Conservation (phyloP, 2,113 vertebrate species). For the Anseranas semipalmata region DNA sequence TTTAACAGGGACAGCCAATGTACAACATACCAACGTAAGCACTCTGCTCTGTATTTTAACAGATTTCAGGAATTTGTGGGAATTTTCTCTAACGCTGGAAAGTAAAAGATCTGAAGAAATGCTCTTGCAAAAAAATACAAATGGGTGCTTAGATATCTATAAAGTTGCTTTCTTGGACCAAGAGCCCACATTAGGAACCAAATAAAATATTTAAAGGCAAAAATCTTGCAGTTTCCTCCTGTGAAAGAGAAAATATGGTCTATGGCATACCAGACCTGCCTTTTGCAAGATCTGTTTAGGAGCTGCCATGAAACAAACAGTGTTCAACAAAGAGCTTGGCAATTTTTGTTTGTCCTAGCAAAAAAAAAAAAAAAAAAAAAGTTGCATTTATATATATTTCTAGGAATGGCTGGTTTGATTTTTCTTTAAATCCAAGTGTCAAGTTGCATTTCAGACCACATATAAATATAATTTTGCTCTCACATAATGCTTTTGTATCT, state of each 20-base stretch:
- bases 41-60: slow-evolving; percentile 50
- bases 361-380: neutral
- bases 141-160: slow-evolving; percentile 41
- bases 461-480: slow-evolving; percentile 58
- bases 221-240: slow-evolving; percentile 37
- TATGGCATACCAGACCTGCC: slow-evolving; percentile 13
- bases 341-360: neutral
- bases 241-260: slow-evolving; percentile 33
- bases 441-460: slow-evolving; percentile 52
- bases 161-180: slow-evolving; percentile 57
- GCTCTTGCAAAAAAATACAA: slow-evolving; percentile 40
- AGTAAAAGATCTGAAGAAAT: slow-evolving; percentile 60
- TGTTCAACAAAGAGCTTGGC: neutral
- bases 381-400: neutral
- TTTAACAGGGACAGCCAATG: slow-evolving; percentile 28
- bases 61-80: slow-evolving; percentile 54
- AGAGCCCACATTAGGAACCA: slow-evolving; percentile 16
- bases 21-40: slow-evolving; percentile 14
- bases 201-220: slow-evolving; percentile 67
- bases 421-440: slow-evolving; percentile 27
- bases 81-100: slow-evolving; percentile 29
- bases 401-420: neutral
- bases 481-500: slow-evolving; percentile 55
- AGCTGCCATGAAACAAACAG: slow-evolving; percentile 26
- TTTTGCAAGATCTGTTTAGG: slow-evolving; percentile 24